Conservation (phyloP, 37 sponge, comb jelly and placozoan species). For the Theonella swinhoei region DNA sequence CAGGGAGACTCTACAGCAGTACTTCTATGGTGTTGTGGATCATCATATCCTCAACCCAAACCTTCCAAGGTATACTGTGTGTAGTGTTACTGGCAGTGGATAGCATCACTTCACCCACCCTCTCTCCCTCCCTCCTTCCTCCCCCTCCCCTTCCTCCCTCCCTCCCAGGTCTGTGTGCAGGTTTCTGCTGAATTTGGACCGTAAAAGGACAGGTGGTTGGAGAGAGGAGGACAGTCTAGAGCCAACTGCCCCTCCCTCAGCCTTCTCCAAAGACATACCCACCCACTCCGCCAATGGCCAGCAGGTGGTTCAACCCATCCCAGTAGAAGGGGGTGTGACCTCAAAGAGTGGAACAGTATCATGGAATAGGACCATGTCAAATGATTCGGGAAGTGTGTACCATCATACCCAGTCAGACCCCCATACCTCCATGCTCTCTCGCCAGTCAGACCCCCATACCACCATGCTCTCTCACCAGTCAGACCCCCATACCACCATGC, state of each 20-base stretch:
- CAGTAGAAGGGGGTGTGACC: too few species aligned
- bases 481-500: neutral
- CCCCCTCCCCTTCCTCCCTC: neutral
- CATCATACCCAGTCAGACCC: too few species aligned
- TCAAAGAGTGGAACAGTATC: too few species aligned
- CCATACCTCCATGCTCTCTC: too few species aligned
- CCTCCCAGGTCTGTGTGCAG: neutral
- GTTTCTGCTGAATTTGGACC: neutral
- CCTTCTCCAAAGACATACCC: neutral
- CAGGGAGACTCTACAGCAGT: neutral
- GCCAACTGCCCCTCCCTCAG: neutral
- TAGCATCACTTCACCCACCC: neutral
- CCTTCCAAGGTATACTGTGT: neutral
- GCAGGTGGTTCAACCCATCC: neutral
- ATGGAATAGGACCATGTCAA: too few species aligned
- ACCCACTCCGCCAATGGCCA: neutral
- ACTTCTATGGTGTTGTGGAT: neutral
- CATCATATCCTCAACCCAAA: too few species aligned
- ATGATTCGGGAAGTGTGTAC: too few species aligned
- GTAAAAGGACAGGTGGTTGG: neutral
- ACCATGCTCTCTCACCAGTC: neutral
- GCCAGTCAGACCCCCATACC: too few species aligned
- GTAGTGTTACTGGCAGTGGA: neutral
- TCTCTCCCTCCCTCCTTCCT: neutral
- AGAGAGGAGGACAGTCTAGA: neutral